Evolutionary conservation across 2,113 vertebrate species (phyloP).

Genomic region (Nettapus auritus): DNA sequence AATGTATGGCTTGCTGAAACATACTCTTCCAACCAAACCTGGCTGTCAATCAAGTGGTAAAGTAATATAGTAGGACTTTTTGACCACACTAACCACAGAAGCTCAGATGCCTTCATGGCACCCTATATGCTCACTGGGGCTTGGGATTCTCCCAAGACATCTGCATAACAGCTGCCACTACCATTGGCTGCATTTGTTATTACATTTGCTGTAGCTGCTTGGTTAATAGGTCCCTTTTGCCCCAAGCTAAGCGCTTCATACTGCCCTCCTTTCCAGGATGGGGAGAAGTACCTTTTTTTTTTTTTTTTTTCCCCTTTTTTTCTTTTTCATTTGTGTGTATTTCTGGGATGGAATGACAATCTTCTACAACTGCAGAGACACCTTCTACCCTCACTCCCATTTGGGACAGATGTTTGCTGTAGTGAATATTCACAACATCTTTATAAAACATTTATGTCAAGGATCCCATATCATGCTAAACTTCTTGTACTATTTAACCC

Average conservation of each 20-base stretch:
- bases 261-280: background rate
- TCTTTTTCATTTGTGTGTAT: background rate
- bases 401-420: background rate
- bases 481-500: background rate
- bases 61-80: background rate
- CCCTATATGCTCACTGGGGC: background rate
- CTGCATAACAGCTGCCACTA: background rate
- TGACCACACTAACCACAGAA: background rate
- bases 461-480: background rate
- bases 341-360: background rate
- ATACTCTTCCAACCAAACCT: background rate
- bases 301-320: too few species aligned
- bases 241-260: background rate
- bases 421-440: background rate
- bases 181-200: background rate
- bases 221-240: background rate
- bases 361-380: background rate
- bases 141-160: background rate
- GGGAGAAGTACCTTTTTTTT: background rate
- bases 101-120: background rate
- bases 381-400: background rate
- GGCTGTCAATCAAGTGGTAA: background rate
- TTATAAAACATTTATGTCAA: background rate
- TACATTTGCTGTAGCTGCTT: background rate
- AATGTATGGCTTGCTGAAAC: background rate